These are phyloP conservation scores for Sericinus montela DNA, from an alignment of 2,888 invertebrate genomes.

Conservation along the genomic window DNA sequence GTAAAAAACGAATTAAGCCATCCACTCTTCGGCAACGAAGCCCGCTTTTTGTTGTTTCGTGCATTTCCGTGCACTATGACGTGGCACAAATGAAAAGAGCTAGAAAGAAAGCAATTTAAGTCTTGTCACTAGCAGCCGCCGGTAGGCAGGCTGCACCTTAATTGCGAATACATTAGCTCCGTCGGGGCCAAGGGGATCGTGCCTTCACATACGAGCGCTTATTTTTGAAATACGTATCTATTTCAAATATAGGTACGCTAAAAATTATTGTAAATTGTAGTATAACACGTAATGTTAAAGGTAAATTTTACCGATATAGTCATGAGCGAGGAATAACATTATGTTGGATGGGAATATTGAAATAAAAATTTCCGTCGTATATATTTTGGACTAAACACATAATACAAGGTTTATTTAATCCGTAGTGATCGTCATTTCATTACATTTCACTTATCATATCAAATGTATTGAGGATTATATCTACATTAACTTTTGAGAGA, in stretches of 20 bases:
- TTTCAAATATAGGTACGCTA: no score
- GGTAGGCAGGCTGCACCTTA: conserved; percentile 35
- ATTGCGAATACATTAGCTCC: conserved; percentile 42
- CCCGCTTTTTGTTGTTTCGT: conserved; percentile 15
- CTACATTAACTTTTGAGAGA: no score
- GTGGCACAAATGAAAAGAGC: conserved; percentile 27
- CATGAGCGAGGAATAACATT: no score
- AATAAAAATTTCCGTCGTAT: no score
- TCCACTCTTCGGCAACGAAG: conserved; percentile 9
- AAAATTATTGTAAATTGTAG: no score
- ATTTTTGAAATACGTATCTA: conserved; percentile 17
- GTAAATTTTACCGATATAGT: no score
- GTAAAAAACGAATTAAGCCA: conserved; percentile 20
- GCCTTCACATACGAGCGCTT: conserved; percentile 20
- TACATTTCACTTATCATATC: no score
- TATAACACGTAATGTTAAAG: no score
- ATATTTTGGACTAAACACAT: no score
- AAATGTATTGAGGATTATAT: no score
- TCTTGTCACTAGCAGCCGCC: conserved; percentile 30
- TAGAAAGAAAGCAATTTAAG: conserved; percentile 33
- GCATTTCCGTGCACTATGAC: conserved; percentile 20
- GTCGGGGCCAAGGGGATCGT: conserved; percentile 17
- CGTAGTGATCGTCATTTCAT: no score
- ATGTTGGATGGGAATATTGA: neutral
- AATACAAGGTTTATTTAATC: no score